Evolutionary conservation across 1,140 invertebrate genomes (phyloP), one percentile per base, ranked within the genome.

Genomic region (Rhynchophorus ferrugineus): DNA sequence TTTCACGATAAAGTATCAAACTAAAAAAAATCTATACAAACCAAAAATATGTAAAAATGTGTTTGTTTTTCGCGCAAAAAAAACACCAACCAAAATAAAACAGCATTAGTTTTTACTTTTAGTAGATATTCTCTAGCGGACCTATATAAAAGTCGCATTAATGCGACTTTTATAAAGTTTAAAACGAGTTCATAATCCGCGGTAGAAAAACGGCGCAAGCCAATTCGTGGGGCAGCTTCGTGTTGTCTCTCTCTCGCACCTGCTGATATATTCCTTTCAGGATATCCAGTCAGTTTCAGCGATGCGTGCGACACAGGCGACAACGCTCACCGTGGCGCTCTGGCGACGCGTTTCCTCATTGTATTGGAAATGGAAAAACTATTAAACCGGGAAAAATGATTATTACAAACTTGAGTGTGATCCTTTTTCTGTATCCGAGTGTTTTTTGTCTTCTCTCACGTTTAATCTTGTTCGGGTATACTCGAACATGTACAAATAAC

Each of bases 91-190:
- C n/a, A n/a, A n/a, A n/a, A n/a, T n/a, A n/a, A n/a, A n/a, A n/a
- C n/a, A n/a, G n/a, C n/a, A n/a, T n/a, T n/a, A n/a, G n/a, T n/a
- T n/a, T n/a, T n/a, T n/a, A n/a, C n/a, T n/a, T n/a, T n/a, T n/a
- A n/a, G n/a, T n/a, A n/a, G n/a, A n/a, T n/a, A n/a, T n/a, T n/a
- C n/a, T n/a, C n/a, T n/a, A n/a, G n/a, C n/a, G n/a, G n/a, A n/a
- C n/a, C n/a, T n/a, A n/a, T 5, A 29, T 29, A 29, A 6, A 29
- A 29, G 24, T 29, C 5, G 11, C 24, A 29, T 29, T 29, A 29
- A 29, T 6, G 24, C 24, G 42, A 50, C 35, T 52, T 52, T 52
- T 45, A 52, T 45, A 45, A 52, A 52, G 49, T 52, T 52, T 52
- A 16, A 39, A 45, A 16, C 37, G 9, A 52, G 49, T 52, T 52